Evolutionary conservation across 2,888 invertebrate genomes (phyloP).

Genomic region (Hybos culiciformis): DNA sequence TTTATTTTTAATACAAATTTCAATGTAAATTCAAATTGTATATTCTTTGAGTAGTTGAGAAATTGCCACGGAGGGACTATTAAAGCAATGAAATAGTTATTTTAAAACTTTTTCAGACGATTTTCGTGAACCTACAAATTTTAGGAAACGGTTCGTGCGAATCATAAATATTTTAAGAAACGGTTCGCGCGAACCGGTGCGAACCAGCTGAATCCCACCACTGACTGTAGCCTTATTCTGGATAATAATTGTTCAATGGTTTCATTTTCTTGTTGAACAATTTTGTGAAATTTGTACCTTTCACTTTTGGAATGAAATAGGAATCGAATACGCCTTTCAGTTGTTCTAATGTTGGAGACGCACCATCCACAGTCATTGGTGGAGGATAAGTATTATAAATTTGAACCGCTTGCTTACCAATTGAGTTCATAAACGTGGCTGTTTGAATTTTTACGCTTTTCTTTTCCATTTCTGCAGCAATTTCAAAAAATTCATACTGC

Average conservation of each 20-base stretch:
- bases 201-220: too few species aligned
- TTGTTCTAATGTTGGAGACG: constrained; percentile 2
- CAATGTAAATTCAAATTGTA: too few species aligned
- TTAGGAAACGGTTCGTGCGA: too few species aligned
- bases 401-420: too few species aligned
- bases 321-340: constrained; percentile 11
- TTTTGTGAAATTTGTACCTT: constrained; percentile 12
- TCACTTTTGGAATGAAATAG: constrained; percentile 12
- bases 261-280: constrained; percentile 8
- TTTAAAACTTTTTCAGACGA: too few species aligned
- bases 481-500: constrained; percentile 10
- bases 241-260: constrained; percentile 13
- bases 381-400: background rate
- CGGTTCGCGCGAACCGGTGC: too few species aligned
- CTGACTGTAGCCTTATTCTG: constrained; percentile 7
- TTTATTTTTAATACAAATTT: too few species aligned
- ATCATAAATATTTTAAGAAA: too few species aligned
- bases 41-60: too few species aligned
- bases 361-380: constrained; percentile 8
- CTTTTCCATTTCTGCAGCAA: constrained; percentile 9
- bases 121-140: too few species aligned
- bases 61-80: too few species aligned
- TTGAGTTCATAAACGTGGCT: constrained; percentile 3
- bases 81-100: too few species aligned
- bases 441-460: constrained; percentile 8